These are phyloP conservation scores for Garrulus glandarius DNA, from an alignment of 2,797 vertebrate species.

Conservation along the genomic window DNA sequence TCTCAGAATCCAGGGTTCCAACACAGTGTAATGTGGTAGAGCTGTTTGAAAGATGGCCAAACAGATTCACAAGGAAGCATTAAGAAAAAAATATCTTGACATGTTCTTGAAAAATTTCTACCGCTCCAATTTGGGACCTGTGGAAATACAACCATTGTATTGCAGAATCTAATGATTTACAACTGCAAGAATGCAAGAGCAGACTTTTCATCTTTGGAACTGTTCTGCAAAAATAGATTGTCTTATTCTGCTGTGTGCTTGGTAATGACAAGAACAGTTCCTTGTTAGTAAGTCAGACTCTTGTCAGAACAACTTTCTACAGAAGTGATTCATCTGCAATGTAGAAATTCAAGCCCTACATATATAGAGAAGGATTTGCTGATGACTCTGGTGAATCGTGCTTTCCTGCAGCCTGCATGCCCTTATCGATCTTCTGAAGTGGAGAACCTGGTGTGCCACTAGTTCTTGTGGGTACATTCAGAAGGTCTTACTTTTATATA, in stretches of 20 bases:
- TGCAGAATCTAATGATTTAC: not conserved
- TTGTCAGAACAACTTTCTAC: not conserved
- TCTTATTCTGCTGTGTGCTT: not conserved
- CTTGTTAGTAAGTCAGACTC: not conserved
- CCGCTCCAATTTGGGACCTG: not conserved
- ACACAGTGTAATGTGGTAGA: not conserved
- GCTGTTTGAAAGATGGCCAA: not conserved
- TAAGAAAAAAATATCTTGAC: not conserved
- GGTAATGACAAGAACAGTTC: not conserved
- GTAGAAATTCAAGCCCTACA: not conserved
- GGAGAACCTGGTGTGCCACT: not conserved
- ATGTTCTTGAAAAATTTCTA: not conserved
- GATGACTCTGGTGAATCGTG: not conserved
- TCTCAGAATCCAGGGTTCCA: no score
- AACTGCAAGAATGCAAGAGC: not conserved
- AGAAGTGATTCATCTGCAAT: accelerated
- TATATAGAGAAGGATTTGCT: not conserved
- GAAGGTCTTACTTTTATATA: accelerated
- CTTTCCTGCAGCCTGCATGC: not conserved
- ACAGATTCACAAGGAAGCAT: not conserved
- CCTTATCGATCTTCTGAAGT: not conserved
- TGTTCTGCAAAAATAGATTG: not conserved
- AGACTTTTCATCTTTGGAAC: not conserved
- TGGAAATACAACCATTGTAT: not conserved
- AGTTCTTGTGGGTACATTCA: not conserved